Conservation (phyloP, 64 coral and sea anemone species). For the Pocillopora verrucosa region DNA sequence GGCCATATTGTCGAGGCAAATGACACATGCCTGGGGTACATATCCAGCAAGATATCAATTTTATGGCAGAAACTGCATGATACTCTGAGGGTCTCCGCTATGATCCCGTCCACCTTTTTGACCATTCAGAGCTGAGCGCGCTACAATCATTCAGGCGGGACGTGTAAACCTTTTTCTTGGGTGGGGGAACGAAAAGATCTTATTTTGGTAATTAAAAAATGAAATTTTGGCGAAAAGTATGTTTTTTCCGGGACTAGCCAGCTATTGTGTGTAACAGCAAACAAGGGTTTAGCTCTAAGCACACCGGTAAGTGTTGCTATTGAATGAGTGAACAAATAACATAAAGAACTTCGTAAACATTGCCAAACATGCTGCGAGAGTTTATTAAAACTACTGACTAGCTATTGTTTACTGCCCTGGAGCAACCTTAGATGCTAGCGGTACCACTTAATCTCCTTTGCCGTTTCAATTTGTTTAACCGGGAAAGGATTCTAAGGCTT, state of each 20-base stretch:
- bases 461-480: constrained; percentile 4
- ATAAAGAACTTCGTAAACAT: background rate
- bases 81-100: background rate
- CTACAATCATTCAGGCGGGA: background rate
- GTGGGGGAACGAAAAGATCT: background rate
- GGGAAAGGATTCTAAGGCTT: too few species aligned
- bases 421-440: background rate
- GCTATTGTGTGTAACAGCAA: background rate
- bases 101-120: background rate
- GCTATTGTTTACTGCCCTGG: background rate
- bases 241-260: background rate
- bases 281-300: background rate
- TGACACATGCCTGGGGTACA: background rate
- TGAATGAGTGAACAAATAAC: constrained; percentile 6
- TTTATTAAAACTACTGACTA: constrained; percentile 2
- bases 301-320: background rate
- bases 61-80: background rate
- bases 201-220: background rate
- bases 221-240: background rate
- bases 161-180: background rate
- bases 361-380: constrained; percentile 22
- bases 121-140: background rate
- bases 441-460: too few species aligned
- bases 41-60: background rate
- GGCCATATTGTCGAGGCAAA: background rate